A percentile compares a stretch with the other conserved stretches of the same genome.
Conservation (phyloP, 1,140 invertebrate genomes). For the Brachionus asplanchnoidis region DNA sequence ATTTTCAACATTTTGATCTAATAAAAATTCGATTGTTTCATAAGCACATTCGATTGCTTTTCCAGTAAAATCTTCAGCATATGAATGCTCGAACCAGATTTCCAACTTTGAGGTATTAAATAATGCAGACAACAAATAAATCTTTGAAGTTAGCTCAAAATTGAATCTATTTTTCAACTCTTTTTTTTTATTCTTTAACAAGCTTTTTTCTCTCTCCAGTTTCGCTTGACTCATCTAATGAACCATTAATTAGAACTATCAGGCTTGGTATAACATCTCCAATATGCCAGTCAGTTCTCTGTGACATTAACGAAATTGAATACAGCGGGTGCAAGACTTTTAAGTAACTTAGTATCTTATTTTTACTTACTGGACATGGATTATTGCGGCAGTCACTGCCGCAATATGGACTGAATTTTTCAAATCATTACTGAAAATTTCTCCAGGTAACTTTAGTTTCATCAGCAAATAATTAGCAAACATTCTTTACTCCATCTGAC, state of each 20-base stretch:
- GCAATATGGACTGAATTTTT: no score
- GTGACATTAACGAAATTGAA: neutral
- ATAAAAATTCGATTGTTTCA: no score
- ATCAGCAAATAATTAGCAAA: no score
- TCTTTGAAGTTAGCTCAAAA: neutral
- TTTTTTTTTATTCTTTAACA: neutral
- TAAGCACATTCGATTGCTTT: no score
- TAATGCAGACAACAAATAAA: neutral
- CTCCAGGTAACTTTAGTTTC: no score
- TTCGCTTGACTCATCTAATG: neutral
- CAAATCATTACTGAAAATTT: no score
- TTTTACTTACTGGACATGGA: neutral
- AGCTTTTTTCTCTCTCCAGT: neutral
- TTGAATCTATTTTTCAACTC: neutral
- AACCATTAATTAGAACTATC: neutral
- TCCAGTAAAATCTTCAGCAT: neutral
- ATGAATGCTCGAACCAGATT: neutral
- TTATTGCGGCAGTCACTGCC: no score
- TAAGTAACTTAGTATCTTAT: neutral
- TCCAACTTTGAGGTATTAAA: neutral
- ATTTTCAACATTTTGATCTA: no score
- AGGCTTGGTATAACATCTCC: neutral
- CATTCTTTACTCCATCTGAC: no score
- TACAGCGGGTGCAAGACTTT: neutral
- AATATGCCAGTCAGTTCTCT: neutral